Evolutionary conservation across 37 sponge, comb jelly and placozoan species (phyloP).

Genomic region (Beroe ovata): DNA sequence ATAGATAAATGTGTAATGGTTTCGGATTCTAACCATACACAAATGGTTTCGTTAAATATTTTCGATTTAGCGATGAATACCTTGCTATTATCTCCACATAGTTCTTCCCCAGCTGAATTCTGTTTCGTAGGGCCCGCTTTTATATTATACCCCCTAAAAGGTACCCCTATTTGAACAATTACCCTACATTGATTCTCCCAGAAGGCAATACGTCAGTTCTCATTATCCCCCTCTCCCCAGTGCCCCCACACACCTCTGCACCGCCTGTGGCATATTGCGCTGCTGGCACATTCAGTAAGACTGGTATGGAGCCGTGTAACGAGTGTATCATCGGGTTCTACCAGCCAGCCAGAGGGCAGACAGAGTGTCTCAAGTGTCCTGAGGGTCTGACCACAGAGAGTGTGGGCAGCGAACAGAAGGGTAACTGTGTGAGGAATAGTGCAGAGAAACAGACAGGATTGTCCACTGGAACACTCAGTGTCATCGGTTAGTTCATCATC

Average conservation of each 20-base stretch:
- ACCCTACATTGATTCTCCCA: no score
- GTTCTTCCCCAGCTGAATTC: no score
- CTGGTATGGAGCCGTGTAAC: slow-evolving; percentile 1
- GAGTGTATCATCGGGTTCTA: not conserved
- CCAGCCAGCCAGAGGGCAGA: not conserved
- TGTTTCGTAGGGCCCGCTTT: no score
- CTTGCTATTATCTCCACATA: not conserved
- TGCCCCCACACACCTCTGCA: not conserved
- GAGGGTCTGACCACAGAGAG: slow-evolving; percentile 7
- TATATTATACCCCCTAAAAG: no score
- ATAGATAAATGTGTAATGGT: no score
- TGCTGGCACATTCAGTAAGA: slow-evolving; percentile 18
- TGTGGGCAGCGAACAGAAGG: slow-evolving; percentile 11
- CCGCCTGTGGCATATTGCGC: slow-evolving; percentile 1
- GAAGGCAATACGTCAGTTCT: no score
- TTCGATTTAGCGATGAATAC: not conserved
- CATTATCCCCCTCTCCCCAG: not conserved
- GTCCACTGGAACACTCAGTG: slow-evolving; percentile 60
- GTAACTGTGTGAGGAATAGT: not conserved
- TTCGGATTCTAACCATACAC: no score
- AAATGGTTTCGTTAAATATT: not conserved
- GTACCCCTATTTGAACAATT: no score
- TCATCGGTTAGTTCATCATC: slow-evolving; percentile 45
- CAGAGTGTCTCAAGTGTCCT: slow-evolving; percentile 14
- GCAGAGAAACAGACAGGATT: slow-evolving; percentile 47